Conservation (phyloP, 2,888 invertebrate species). For the Lymantria dispar region DNA sequence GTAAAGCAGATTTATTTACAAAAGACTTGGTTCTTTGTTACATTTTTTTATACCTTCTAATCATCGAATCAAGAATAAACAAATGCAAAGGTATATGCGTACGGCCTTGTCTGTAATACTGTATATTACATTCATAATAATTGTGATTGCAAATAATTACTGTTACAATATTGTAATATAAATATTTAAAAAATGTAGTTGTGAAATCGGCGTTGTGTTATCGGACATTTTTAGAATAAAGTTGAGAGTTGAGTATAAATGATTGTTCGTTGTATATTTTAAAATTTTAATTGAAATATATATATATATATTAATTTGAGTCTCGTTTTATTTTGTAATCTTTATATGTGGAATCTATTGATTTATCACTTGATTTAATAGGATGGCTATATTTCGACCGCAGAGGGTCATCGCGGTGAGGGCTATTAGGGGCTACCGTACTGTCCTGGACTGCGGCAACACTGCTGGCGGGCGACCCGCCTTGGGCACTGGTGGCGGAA, state of each 20-base stretch:
- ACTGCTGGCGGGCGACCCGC: no score
- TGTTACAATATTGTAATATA: slow-evolving; percentile 45
- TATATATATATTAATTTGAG: slow-evolving; percentile 58
- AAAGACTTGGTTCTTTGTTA: no score
- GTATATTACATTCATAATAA: slow-evolving; percentile 12
- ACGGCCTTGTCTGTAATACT: background rate
- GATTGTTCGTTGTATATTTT: slow-evolving; percentile 76
- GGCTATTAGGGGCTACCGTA: no score
- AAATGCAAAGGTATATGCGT: no score
- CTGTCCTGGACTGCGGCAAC: no score
- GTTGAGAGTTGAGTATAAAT: slow-evolving; percentile 46
- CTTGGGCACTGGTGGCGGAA: no score
- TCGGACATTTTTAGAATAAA: slow-evolving; percentile 55
- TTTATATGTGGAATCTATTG: background rate
- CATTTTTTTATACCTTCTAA: no score
- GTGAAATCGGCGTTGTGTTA: slow-evolving; percentile 78
- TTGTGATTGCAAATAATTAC: slow-evolving; percentile 44
- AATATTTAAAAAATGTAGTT: slow-evolving; percentile 58
- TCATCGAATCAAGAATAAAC: no score
- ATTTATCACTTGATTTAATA: no score
- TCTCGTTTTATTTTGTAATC: slow-evolving; percentile 37
- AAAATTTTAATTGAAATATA: slow-evolving; percentile 71
- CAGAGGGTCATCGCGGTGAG: no score
- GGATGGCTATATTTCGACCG: no score
- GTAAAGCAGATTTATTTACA: no score